Evolutionary conservation across 1,140 invertebrate genomes (phyloP).

Genomic region (Nomia melanderi): DNA sequence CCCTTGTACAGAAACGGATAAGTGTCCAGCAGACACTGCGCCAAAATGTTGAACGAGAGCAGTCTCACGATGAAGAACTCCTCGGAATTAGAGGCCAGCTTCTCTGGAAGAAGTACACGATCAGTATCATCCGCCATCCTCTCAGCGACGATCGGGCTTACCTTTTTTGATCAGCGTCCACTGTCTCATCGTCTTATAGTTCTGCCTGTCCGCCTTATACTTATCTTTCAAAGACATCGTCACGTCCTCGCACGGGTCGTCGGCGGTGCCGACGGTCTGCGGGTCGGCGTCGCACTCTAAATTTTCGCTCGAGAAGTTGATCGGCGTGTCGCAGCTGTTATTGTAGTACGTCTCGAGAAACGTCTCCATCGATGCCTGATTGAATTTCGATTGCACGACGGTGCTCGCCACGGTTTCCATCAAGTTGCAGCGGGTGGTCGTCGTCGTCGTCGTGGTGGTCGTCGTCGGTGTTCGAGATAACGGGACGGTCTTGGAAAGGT

Average conservation of each 20-base stretch:
- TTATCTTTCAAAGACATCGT: conserved; percentile 27
- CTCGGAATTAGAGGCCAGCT: conserved; percentile 51
- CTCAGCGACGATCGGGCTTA: conserved; percentile 35
- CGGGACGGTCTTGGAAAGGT: conserved; percentile 56
- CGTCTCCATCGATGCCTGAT: conserved; percentile 66
- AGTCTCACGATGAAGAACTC: conserved; percentile 75
- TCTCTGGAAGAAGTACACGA: conserved; percentile 57
- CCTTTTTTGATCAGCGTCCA: conserved; percentile 70
- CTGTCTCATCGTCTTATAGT: conserved; percentile 71
- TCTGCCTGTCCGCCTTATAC: conserved; percentile 57
- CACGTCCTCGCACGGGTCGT: conserved; percentile 2
- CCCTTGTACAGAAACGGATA: conserved; percentile 88
- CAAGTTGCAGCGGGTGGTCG: conserved; percentile 56
- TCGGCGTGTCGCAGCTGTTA: conserved; percentile 42
- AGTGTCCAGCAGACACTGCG: conserved; percentile 89
- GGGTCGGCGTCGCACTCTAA: conserved; percentile 13
- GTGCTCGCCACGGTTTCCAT: conserved; percentile 50
- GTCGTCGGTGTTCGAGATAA: conserved; percentile 61
- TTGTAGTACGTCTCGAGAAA: conserved; percentile 58
- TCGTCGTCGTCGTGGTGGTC: conserved; percentile 46
- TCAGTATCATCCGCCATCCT: conserved; percentile 10
- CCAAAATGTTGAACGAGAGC: conserved; percentile 93
- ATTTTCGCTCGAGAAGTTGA: conserved; percentile 12
- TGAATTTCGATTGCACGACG: conserved; percentile 49
- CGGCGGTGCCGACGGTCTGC: no score